Percentiles rank a stretch among this genome's conserved stretches.
Evolutionary conservation across 2,888 invertebrate genomes (phyloP).

Genomic region (Trichacis sp.): DNA sequence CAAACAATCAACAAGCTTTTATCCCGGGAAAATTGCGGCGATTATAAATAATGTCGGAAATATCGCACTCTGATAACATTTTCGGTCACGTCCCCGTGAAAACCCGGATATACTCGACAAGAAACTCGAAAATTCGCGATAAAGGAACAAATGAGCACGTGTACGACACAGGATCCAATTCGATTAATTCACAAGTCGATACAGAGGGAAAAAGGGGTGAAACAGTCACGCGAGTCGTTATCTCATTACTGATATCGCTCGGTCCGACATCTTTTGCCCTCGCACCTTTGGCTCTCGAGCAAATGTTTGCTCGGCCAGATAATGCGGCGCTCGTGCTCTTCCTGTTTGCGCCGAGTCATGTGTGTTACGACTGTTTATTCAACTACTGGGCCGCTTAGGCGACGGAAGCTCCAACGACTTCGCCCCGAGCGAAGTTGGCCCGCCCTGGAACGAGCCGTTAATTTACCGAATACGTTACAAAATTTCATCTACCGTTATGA

Average conservation of each 20-base stretch:
- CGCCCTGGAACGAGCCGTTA: slow-evolving; percentile 30
- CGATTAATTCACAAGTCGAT: too few relatives aligned
- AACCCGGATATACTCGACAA: neutral
- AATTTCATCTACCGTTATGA: slow-evolving; percentile 20
- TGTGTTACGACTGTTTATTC: slow-evolving; percentile 38
- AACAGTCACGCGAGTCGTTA: slow-evolving; percentile 47
- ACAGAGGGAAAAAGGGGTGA: slow-evolving; percentile 9
- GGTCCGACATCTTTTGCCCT: slow-evolving; percentile 35
- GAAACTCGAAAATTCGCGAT: slow-evolving; percentile 31
- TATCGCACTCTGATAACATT: neutral
- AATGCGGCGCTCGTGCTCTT: slow-evolving; percentile 53
- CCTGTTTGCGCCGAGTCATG: slow-evolving; percentile 49
- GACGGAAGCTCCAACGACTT: neutral
- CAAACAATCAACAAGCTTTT: neutral
- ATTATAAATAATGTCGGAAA: neutral
- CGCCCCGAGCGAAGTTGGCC: slow-evolving; percentile 9
- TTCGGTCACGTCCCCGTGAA: neutral
- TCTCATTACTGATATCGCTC: slow-evolving; percentile 62
- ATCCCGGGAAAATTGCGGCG: too few relatives aligned
- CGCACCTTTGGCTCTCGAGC: slow-evolving; percentile 45
- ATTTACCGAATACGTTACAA: slow-evolving; percentile 26
- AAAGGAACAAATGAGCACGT: slow-evolving; percentile 50
- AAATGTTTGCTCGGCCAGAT: slow-evolving; percentile 61
- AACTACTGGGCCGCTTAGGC: slow-evolving; percentile 25
- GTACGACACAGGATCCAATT: slow-evolving; percentile 18